Base-by-base conservation (phyloP, 2,113 vertebrate species). In the Recurvirostra avosetta region DNA sequence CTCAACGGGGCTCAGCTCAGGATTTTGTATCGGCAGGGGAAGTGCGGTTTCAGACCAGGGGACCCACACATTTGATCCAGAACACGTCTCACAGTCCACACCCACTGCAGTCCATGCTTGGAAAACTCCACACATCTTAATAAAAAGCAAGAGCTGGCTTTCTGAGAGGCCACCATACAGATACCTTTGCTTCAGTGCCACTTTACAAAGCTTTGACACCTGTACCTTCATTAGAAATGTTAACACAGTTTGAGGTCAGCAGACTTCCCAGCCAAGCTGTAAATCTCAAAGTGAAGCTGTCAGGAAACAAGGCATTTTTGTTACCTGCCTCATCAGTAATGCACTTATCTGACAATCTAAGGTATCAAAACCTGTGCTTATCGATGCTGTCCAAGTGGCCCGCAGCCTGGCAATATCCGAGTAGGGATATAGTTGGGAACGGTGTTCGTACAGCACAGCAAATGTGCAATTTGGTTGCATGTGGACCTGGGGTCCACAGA, bases 161-260 rank as follows among this genome's bases (percentile, higher is more conserved):
- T 74, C 50, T 1, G 3, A 82, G 77, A 41, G 29, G 58, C 34
- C 79, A 78, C 45, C 38, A 11, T 4, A 8, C 30, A 8, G 11
- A 6, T 4, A 19, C 45, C n/a, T 40, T 29, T 19, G n/a, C 58
- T 19, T 11, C 29, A 23, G 27, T 11, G 17, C 20, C 34, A 41
- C 38, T 36, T 36, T 6, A 32, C 36, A 9, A 30, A 63, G 36
- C 29, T 58, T 43, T 45, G 38, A 73, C 3, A 3, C 45, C 36
- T 22, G 68, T 17, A 30, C 2, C 0, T n/a, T 58, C 18, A 14
- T 12, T 19, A 40, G 38, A n/a, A 52, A 40, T 0, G 8, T 32
- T 30, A 55, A 11, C 52, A 3, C 22, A 27, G 30, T 8, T 27
- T 15, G 20, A 74, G 61, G 38, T 45, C 77, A 45, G 32, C 53